Base-by-base conservation (phyloP, 2,888 invertebrate species). In the Aquatica leii region DNA sequence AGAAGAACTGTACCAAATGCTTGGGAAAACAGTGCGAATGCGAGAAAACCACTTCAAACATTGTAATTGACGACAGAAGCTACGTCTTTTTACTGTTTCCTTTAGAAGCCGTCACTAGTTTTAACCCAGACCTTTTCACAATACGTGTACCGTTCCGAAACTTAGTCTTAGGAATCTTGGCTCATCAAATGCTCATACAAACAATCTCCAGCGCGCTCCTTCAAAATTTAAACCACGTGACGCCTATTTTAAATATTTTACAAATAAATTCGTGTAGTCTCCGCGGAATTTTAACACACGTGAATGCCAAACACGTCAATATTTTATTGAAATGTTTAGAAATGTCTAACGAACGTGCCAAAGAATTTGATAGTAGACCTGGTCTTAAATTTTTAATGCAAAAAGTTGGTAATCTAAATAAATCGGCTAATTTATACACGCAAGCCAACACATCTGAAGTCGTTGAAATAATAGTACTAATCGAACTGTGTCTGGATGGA, bases 401-500 rank as follows among this genome's bases (percentile, higher is more conserved):
- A 81, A 97, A 97, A 84, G 95, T 95, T 0, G 93, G 93, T 0
- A 92, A 92, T 76, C 86, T 94, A 67, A 92, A 91, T 63, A 88
- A 91, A 72, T 93, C 94, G 2, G 94, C 95, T 1, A 95, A 95
- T 81, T 84, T 95, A n/a, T 95, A 95, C 78, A 92, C 92, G 64
- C 96, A 96, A 82, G 94, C 95, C 8, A 94, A 95, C 31, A 94
- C 95, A 0, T 92, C 95, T 0, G 95, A 95, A 90, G 91, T 95
- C 40, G 91, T 96, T 15, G 92, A 93, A 81, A 90, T 93, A 54
- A 92, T 95, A 64, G 89, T 94, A 0, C 82, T 96, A 40, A 91
- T 96, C 34, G 95, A 97, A 77, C 86, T 95, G 65, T 93, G 93
- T 77, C 84, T 94, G 40, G 88, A 87, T 70, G 90, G 91, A 24